Evolutionary conservation across 2,888 invertebrate species (phyloP), one percentile per base, ranked within the genome.

Genomic region (Nineta flava): DNA sequence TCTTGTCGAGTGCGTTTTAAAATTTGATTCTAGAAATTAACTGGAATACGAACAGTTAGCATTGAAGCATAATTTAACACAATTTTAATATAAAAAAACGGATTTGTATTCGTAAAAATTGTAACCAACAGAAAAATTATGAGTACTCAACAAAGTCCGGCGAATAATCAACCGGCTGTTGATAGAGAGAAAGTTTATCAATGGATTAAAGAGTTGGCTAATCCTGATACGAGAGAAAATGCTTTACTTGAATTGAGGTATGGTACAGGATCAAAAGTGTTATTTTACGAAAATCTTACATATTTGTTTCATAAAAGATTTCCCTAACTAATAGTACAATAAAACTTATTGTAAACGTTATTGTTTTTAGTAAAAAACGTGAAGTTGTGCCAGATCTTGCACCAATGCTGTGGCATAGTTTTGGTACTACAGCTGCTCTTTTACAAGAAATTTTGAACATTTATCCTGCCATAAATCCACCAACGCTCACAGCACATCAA

Each of bases 391-490:
- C 92, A 21, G 97, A 99, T 65, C 71, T 99, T 58, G 97, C 99
- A 3, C 94, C 96, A 1, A 92, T 99, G 91, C 69, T 99, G 55
- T 99, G 99, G 99, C 88, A 99, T 66, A 93, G 93, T 54, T 94
- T 94, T 66, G 95, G 95, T n/a, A 93, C 93, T 3, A 91, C 88
- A 52, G 91, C 96, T 40, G 95, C 96, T 35, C 71, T 99, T 43
- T 73, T 99, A 17, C 91, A 91, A 65, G 99, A 99, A 72, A 99
- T 99, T 54, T 90, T 99, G 47, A 92, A 92, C 62, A 96, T 99
- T 57, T 99, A 99, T 71, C 96, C 97, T 52, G 92, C 94, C 35
- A 96, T 99, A 63, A 94, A 94, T 69, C 99, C 99, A 49, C 92
- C 99, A 10, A 94, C 94, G 16, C 74, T 99, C 51, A 95, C 95